Percentiles rank a stretch among this genome's conserved stretches.
phyloP scores from a whole-genome alignment of 1,140 invertebrate species.

The Paralvinella palmiformis region DNA sequence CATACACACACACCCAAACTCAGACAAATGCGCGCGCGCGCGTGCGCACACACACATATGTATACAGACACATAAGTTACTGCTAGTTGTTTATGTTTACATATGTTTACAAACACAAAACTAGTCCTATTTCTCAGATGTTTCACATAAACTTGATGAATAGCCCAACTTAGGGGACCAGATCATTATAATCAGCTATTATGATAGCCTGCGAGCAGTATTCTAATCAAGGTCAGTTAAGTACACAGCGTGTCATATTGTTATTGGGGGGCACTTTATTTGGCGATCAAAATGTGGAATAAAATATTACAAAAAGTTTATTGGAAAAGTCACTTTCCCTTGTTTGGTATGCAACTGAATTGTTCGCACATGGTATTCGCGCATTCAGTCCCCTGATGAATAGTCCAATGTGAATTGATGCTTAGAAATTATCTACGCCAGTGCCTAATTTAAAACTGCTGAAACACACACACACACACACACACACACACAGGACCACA shows the following conservation, averaged over 20 bases:
- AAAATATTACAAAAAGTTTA: too few species aligned
- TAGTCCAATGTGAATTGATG: too few species aligned
- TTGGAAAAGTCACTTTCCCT: too few species aligned
- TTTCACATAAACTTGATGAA: not conserved
- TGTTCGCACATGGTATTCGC: too few species aligned
- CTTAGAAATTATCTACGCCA: too few species aligned
- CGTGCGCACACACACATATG: not conserved
- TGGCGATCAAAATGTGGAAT: not conserved
- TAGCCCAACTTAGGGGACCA: not conserved
- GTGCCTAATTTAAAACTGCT: too few species aligned
- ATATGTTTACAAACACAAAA: not conserved
- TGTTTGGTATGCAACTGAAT: too few species aligned
- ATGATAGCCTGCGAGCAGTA: not conserved
- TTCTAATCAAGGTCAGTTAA: not conserved
- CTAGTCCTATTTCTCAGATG: not conserved
- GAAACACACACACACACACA: too few species aligned
- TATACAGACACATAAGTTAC: not conserved
- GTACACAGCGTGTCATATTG: not conserved
- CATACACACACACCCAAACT: not conserved
- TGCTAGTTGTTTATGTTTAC: not conserved
- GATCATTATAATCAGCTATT: not conserved
- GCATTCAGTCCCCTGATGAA: too few species aligned
- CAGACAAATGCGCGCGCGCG: too few species aligned
- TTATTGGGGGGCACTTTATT: not conserved
- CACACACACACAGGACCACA: too few species aligned